These are phyloP conservation scores for Cossypha heuglini DNA, from an alignment of 2,797 vertebrate species.

Conservation along the genomic window DNA sequence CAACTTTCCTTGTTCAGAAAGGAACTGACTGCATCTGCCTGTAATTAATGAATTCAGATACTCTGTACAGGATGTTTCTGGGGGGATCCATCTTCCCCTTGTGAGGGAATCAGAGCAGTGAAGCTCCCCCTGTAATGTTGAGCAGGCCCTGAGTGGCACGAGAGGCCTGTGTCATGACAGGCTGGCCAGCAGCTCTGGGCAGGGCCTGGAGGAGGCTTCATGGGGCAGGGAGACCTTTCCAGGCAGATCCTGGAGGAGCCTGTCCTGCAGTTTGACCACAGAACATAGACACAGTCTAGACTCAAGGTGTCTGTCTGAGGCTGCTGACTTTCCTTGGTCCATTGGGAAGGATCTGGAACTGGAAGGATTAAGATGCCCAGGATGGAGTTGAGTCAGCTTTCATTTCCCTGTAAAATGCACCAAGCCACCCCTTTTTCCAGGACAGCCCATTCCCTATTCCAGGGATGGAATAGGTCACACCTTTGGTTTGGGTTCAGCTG, in stretches of 20 bases:
- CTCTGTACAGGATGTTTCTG: background rate
- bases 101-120: too few relatives aligned
- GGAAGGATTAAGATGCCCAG: background rate
- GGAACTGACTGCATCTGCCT: background rate
- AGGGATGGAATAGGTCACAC: background rate
- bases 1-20: background rate
- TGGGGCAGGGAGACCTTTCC: background rate
- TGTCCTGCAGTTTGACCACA: background rate
- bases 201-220: background rate
- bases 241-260: background rate
- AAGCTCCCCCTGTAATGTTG: background rate
- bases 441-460: background rate
- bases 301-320: background rate
- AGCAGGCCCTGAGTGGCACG: background rate
- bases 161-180: rapidly evolving
- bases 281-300: background rate
- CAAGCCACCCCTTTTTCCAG: background rate
- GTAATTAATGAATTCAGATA: background rate
- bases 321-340: background rate
- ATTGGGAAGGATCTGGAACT: background rate
- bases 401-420: background rate
- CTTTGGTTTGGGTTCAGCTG: background rate
- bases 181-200: background rate
- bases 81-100: background rate
- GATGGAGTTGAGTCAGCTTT: background rate